These are phyloP conservation scores for Crenichthys baileyi DNA, from an alignment of 2,797 vertebrate genomes.

Conservation along the genomic window DNA sequence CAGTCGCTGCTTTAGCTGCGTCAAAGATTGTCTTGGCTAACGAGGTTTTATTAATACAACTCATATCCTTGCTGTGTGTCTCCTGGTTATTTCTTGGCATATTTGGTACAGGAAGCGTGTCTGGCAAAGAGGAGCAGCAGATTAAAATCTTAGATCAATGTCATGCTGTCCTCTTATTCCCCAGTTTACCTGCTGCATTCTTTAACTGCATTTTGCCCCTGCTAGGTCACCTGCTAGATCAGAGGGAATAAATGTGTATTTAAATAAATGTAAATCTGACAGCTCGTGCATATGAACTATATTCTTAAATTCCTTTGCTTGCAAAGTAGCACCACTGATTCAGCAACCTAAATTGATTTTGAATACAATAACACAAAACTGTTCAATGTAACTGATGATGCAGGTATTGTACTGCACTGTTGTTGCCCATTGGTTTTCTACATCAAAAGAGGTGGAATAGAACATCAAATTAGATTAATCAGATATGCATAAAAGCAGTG, in stretches of 20 bases:
- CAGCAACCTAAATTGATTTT: not conserved
- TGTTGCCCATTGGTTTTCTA: not conserved
- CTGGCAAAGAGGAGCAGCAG: conserved; percentile 61
- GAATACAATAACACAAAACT: not conserved
- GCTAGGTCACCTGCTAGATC: too few species aligned
- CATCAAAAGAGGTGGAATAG: not conserved
- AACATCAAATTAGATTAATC: conserved; percentile 1
- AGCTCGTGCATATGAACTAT: conserved; percentile 3
- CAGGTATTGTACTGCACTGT: not conserved
- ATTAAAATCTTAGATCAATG: conserved; percentile 77
- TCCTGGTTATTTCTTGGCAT: conserved; percentile 36
- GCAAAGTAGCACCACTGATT: not conserved
- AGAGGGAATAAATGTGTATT: conserved; percentile 21
- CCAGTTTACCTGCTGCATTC: conserved; percentile 57
- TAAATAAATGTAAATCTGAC: conserved; percentile 23
- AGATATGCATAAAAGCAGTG: not conserved
- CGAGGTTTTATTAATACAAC: conserved; percentile 45
- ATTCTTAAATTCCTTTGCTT: conserved; percentile 27
- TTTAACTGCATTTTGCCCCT: conserved; percentile 51
- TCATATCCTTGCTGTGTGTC: conserved; percentile 40
- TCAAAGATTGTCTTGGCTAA: conserved; percentile 49
- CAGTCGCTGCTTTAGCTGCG: conserved; percentile 14
- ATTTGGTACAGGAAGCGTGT: conserved; percentile 65
- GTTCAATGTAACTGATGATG: not conserved
- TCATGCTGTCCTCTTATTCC: conserved; percentile 59